phyloP scores from a whole-genome alignment of 2,888 invertebrate genomes.

The Alentia gelatinosa region DNA sequence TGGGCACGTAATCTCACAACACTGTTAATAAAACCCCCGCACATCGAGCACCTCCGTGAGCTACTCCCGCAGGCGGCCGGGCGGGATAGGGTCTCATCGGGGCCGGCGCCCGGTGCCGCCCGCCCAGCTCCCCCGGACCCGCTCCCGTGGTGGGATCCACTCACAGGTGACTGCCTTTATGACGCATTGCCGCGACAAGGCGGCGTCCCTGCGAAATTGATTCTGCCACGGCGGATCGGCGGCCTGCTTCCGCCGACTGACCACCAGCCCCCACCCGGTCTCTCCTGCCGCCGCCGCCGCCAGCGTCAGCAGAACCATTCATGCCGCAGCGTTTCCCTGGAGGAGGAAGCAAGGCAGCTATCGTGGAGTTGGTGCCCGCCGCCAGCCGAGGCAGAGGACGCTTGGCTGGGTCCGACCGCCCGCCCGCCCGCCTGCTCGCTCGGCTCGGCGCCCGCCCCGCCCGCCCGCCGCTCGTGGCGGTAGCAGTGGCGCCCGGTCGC shows the following conservation, averaged over 20 bases:
- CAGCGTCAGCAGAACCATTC: too few species aligned
- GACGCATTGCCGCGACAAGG: conserved; percentile 6
- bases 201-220: conserved; percentile 19
- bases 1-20: background rate
- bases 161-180: conserved; percentile 13
- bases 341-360: background rate
- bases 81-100: background rate
- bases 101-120: background rate
- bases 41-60: background rate
- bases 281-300: background rate
- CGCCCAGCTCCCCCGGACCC: background rate
- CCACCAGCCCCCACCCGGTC: background rate
- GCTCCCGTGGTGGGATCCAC: background rate
- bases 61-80: background rate
- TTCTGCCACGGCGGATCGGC: conserved; percentile 22
- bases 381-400: background rate
- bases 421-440: background rate
- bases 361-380: background rate
- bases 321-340: background rate
- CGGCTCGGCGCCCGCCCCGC: background rate
- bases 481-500: background rate
- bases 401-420: conserved; percentile 31
- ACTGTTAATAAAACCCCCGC: background rate
- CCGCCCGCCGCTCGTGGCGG: background rate
- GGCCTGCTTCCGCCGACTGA: background rate